Conservation (phyloP, 2,113 vertebrate genomes). For the Thalassoma bifasciatum region DNA sequence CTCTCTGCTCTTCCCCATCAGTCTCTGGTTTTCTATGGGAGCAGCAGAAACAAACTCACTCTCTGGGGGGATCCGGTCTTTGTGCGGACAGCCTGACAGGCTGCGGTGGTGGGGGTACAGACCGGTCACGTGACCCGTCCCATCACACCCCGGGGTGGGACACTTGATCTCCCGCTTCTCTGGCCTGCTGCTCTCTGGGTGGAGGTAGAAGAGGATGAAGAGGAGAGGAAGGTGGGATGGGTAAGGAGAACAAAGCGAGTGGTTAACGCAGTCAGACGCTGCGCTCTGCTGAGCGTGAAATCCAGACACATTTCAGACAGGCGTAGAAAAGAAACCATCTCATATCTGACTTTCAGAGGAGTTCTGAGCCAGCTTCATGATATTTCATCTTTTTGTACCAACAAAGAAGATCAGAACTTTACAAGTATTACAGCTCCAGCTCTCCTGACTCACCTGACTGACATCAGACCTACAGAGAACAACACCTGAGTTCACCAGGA, state of each 20-base stretch:
- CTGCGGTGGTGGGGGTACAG: conserved; percentile 98
- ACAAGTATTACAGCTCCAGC: background rate
- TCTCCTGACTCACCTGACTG: background rate
- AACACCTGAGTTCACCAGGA: conserved; percentile 19
- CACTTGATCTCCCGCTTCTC: conserved; percentile 99
- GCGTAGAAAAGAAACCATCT: conserved; percentile 56
- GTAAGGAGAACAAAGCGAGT: conserved; percentile 66
- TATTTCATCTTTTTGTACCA: conserved; percentile 15
- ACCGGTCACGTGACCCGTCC: conserved; percentile 96
- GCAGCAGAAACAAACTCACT: conserved; percentile 85
- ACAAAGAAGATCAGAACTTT: conserved; percentile 2
- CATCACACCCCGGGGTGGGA: conserved; percentile 96
- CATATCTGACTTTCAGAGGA: conserved; percentile 5
- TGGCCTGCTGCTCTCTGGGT: conserved; percentile 89
- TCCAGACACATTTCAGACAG: conserved; percentile 71
- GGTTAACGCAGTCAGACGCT: conserved; percentile 73
- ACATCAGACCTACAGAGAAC: conserved; percentile 6
- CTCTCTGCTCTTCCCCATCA: background rate
- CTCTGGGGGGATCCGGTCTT: conserved; percentile 98
- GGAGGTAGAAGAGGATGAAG: background rate
- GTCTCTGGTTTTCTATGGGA: background rate
- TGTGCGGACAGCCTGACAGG: conserved; percentile 98
- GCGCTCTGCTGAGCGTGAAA: conserved; percentile 74
- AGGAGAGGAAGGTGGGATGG: conserved; percentile 37
- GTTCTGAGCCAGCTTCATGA: conserved; percentile 11